These are phyloP conservation scores for Pristionchus pacificus DNA, from an alignment of 1,140 invertebrate species.

Conservation along the genomic window DNA sequence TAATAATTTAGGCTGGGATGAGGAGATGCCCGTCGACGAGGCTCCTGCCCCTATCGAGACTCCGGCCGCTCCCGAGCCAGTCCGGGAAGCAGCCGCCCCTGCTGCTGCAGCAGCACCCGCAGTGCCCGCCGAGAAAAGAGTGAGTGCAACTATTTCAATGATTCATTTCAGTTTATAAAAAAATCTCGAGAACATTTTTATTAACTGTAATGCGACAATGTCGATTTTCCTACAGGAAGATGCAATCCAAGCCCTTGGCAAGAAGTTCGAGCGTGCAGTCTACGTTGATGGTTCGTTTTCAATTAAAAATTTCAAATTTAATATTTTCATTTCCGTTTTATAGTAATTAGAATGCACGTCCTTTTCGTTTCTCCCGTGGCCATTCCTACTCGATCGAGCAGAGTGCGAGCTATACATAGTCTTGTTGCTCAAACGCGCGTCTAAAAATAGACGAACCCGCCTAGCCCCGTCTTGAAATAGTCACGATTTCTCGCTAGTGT, in stretches of 20 bases:
- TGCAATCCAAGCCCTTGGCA: background rate
- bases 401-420: too few relatives aligned
- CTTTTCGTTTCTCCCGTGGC: too few relatives aligned
- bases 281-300: background rate
- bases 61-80: background rate
- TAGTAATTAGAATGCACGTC: too few relatives aligned
- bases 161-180: conserved; percentile 7
- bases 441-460: too few relatives aligned
- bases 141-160: background rate
- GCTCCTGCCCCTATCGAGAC: background rate
- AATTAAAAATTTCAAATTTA: conserved; percentile 6
- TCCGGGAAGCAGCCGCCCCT: background rate
- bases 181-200: conserved; percentile 14
- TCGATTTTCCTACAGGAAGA: background rate
- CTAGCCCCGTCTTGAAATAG: too few relatives aligned
- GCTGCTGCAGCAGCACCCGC: background rate
- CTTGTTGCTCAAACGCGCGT: too few relatives aligned
- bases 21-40: background rate
- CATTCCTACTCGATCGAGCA: too few relatives aligned
- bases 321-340: background rate
- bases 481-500: too few relatives aligned
- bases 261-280: conserved; percentile 4
- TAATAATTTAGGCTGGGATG: conserved; percentile 10
- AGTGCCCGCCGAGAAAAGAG: conserved; percentile 17
- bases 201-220: conserved; percentile 10